Percentiles rank a stretch among this genome's conserved stretches.
Evolutionary conservation across 2,888 invertebrate species (phyloP).

Genomic region (Conomelus anceps): DNA sequence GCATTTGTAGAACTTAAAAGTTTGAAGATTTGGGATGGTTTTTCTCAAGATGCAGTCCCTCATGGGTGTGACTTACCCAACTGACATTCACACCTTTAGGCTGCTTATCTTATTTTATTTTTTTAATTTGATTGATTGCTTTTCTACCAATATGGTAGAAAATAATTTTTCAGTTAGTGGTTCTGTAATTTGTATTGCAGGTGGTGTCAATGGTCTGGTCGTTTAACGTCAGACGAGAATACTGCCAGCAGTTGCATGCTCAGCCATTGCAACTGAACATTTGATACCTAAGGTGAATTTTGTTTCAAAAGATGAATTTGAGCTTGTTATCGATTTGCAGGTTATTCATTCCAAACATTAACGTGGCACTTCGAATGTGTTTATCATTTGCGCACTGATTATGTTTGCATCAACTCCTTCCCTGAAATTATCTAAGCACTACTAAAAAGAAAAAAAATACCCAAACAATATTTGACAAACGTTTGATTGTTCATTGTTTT

Average conservation of each 20-base stretch:
- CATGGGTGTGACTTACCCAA: background rate
- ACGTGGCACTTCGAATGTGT: background rate
- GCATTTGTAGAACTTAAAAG: background rate
- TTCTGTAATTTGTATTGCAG: background rate
- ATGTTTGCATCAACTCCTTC: background rate
- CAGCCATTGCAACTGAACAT: background rate
- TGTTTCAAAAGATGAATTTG: background rate
- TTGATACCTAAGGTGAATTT: background rate
- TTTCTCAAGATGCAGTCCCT: background rate
- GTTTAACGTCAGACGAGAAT: background rate
- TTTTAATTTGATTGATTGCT: background rate
- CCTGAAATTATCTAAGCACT: background rate
- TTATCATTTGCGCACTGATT: background rate
- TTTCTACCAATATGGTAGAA: background rate
- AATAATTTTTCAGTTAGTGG: background rate
- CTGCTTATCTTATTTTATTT: background rate
- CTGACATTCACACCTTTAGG: background rate
- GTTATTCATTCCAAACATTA: background rate
- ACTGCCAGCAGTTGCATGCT: background rate
- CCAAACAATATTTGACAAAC: background rate
- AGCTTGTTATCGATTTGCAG: background rate
- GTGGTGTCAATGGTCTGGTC: background rate
- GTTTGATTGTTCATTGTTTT: no score
- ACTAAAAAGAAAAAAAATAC: background rate
- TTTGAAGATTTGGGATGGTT: background rate